phyloP scores from a whole-genome alignment of 2,888 invertebrate species.

The Macrophya alboannulata region DNA sequence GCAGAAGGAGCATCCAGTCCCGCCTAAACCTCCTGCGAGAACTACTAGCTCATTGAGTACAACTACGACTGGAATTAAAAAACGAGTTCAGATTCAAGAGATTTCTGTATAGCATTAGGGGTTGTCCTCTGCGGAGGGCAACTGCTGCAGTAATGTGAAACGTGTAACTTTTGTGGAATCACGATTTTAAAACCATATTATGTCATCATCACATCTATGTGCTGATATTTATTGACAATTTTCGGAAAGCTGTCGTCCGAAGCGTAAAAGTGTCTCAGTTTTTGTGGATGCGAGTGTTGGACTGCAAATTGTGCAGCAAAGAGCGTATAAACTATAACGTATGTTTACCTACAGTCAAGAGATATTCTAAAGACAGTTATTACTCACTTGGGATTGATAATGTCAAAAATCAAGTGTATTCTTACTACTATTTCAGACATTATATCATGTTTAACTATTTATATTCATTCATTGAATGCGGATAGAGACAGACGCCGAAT shows the following conservation, averaged over 20 bases:
- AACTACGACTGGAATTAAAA: conserved; percentile 84
- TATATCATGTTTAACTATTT: conserved; percentile 2
- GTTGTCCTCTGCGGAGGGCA: conserved; percentile 76
- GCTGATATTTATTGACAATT: not conserved
- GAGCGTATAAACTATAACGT: not conserved
- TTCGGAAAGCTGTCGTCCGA: not conserved
- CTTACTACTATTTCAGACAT: conserved; percentile 1
- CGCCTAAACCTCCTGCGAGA: conserved; percentile 76
- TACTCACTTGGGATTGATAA: not conserved
- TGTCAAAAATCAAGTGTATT: not conserved
- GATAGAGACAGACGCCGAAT: conserved; percentile 14
- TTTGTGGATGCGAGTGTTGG: not conserved
- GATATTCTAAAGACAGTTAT: not conserved
- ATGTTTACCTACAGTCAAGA: not conserved
- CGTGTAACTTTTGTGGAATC: conserved; percentile 77
- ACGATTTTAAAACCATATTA: conserved; percentile 69
- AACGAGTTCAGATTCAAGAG: conserved; percentile 91
- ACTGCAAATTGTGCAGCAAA: not conserved
- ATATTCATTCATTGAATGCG: not conserved
- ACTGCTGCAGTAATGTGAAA: conserved; percentile 72
- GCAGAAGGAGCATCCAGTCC: conserved; percentile 68
- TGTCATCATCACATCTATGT: not conserved
- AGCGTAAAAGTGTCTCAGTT: not conserved
- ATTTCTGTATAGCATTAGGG: conserved; percentile 87
- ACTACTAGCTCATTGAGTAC: conserved; percentile 74